Conservation (phyloP, 2,797 vertebrate species). For the Hyperoplus lanceolatus region DNA sequence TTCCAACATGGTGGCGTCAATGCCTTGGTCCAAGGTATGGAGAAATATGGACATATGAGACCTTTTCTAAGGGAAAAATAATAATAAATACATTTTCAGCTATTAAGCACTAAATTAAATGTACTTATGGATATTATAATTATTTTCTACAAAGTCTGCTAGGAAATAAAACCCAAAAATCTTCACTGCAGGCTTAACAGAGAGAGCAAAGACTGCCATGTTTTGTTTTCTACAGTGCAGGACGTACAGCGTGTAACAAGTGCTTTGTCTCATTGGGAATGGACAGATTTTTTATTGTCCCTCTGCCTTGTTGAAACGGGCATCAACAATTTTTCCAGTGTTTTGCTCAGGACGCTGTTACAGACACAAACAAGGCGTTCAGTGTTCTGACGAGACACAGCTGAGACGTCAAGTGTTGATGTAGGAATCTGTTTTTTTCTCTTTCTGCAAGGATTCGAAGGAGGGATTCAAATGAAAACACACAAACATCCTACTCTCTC, state of each 20-base stretch:
- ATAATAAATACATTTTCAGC: too few species aligned
- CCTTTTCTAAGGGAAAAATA: too few species aligned
- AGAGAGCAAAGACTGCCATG: background rate
- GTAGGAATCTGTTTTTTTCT: conserved; percentile 47
- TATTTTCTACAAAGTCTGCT: too few species aligned
- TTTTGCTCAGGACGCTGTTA: conserved; percentile 32
- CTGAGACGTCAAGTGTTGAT: conserved; percentile 57
- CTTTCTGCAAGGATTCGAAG: conserved; percentile 15
- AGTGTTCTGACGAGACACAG: conserved; percentile 58
- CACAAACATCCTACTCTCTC: conserved; percentile 13
- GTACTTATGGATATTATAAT: too few species aligned
- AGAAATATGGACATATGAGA: too few species aligned
- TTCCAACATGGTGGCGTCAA: too few species aligned
- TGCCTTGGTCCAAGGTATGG: too few species aligned
- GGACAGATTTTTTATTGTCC: conserved; percentile 49
- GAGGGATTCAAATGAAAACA: conserved; percentile 37
- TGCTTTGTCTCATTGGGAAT: conserved; percentile 45
- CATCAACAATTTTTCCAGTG: conserved; percentile 46
- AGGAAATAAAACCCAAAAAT: too few species aligned
- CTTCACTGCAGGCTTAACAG: too few species aligned
- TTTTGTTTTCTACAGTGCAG: conserved; percentile 24
- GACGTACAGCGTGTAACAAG: conserved; percentile 14
- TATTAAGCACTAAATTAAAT: too few species aligned
- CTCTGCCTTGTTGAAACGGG: conserved; percentile 19
- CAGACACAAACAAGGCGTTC: conserved; percentile 50